Conservation (phyloP, 2,113 vertebrate genomes). For the Lycocorax pyrrhopterus region DNA sequence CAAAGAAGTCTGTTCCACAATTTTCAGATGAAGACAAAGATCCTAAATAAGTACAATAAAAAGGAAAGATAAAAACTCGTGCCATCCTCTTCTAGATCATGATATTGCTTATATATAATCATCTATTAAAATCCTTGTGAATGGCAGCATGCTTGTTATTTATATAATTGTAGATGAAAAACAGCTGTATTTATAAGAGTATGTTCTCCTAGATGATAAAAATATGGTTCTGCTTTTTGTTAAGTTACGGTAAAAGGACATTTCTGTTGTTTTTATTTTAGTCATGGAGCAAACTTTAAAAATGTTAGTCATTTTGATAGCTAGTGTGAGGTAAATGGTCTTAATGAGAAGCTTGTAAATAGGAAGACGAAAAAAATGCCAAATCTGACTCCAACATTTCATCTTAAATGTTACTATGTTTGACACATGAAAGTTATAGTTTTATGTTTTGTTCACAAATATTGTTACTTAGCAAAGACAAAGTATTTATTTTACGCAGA, state of each 20-base stretch:
- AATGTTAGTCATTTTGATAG: slow-evolving; percentile 65
- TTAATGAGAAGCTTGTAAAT: slow-evolving; percentile 59
- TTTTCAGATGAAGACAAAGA: slow-evolving; percentile 88
- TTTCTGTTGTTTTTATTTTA: slow-evolving; percentile 55
- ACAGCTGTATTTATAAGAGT: slow-evolving; percentile 66
- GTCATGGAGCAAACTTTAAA: slow-evolving; percentile 50
- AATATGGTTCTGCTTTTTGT: slow-evolving; percentile 63
- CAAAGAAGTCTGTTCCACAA: slow-evolving; percentile 95
- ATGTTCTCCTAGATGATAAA: slow-evolving; percentile 51
- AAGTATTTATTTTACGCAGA: slow-evolving; percentile 56
- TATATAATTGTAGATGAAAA: slow-evolving; percentile 65
- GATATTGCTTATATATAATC: slow-evolving; percentile 45
- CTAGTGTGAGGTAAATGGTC: slow-evolving; percentile 48
- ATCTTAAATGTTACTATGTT: slow-evolving; percentile 52
- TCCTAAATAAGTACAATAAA: slow-evolving; percentile 66
- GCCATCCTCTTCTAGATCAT: background rate
- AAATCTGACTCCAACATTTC: slow-evolving; percentile 30
- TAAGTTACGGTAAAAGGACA: slow-evolving; percentile 56
- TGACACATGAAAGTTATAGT: slow-evolving; percentile 54
- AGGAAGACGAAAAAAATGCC: slow-evolving; percentile 32
- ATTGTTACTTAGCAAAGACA: slow-evolving; percentile 57
- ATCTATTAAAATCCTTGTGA: slow-evolving; percentile 44
- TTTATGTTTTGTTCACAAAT: slow-evolving; percentile 64
- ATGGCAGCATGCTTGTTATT: slow-evolving; percentile 69
- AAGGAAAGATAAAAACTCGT: background rate